Conservation (phyloP, 1,140 invertebrate species). For the Lutraria rhynchaena region DNA sequence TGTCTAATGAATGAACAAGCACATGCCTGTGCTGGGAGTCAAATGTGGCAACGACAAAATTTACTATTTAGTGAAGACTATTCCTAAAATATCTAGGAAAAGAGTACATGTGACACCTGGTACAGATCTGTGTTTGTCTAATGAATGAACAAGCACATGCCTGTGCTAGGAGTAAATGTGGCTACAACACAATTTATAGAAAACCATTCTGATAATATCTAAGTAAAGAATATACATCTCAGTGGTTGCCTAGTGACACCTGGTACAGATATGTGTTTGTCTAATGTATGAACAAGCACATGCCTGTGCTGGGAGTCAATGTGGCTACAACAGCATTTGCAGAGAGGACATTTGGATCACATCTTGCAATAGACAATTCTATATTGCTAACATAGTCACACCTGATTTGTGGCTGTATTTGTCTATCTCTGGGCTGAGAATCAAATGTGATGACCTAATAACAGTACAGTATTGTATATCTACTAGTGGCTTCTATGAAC, state of each 20-base stretch:
- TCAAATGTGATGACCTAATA: no score
- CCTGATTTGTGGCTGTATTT: neutral
- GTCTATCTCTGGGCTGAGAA: slow-evolving; percentile 28
- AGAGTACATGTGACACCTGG: neutral
- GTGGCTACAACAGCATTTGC: no score
- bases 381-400: no score
- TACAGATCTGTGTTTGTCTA: slow-evolving; percentile 14
- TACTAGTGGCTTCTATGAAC: no score
- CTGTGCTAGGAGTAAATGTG: slow-evolving; percentile 24
- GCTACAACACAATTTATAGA: neutral
- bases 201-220: neutral
- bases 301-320: slow-evolving; percentile 13
- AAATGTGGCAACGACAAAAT: no score
- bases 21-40: slow-evolving; percentile 42
- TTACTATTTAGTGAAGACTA: no score
- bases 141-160: slow-evolving; percentile 17
- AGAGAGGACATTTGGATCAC: no score
- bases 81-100: no score
- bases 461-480: no score
- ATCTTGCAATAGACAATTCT: no score
- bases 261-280: slow-evolving; percentile 18
- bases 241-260: neutral
- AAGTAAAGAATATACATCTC: neutral
- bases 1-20: neutral
- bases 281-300: neutral